Percentiles rank a stretch among this genome's conserved stretches.
These are phyloP conservation scores for Heliocidaris tuberculata DNA, from an alignment of 35 echinoderm and acorn worm species.

Conservation along the genomic window DNA sequence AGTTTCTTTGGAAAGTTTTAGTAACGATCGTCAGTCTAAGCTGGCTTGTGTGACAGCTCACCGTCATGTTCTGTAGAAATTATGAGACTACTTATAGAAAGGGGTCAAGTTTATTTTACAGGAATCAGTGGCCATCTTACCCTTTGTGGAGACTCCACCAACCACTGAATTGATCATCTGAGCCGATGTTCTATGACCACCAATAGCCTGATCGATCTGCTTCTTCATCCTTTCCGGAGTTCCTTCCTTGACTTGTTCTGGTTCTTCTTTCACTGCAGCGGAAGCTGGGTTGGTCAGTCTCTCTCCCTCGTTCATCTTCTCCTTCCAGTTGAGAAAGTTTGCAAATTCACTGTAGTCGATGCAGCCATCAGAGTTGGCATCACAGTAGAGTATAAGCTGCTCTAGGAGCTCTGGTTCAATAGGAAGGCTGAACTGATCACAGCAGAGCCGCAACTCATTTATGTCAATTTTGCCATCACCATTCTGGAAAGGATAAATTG, in stretches of 20 bases:
- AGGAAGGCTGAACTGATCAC: slow-evolving; percentile 93
- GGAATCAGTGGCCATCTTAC: slow-evolving; percentile 41
- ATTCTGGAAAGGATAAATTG: slow-evolving; percentile 63
- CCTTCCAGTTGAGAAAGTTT: slow-evolving; percentile 98
- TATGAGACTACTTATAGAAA: no score
- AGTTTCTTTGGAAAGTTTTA: no score
- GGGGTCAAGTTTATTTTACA: no score
- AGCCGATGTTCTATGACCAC: slow-evolving; percentile 83
- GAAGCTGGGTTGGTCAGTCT: slow-evolving; percentile 16
- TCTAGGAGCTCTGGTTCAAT: slow-evolving; percentile 81
- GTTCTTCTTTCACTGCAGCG: neutral
- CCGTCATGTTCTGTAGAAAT: no score
- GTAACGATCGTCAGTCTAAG: no score
- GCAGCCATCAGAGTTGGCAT: slow-evolving; percentile 66
- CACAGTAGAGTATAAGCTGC: slow-evolving; percentile 80
- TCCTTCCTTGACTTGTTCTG: slow-evolving; percentile 34
- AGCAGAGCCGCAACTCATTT: slow-evolving; percentile 81
- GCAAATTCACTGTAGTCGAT: slow-evolving; percentile 94
- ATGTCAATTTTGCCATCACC: slow-evolving; percentile 91
- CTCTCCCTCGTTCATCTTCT: slow-evolving; percentile 85
- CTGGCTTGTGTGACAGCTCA: no score
- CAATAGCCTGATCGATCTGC: slow-evolving; percentile 87
- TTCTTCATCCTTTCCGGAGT: slow-evolving; percentile 76
- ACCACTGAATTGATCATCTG: slow-evolving; percentile 84
- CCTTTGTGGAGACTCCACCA: slow-evolving; percentile 89